Evolutionary conservation across 2,888 invertebrate genomes (phyloP).

Genomic region (Metopia argyrocephala): DNA sequence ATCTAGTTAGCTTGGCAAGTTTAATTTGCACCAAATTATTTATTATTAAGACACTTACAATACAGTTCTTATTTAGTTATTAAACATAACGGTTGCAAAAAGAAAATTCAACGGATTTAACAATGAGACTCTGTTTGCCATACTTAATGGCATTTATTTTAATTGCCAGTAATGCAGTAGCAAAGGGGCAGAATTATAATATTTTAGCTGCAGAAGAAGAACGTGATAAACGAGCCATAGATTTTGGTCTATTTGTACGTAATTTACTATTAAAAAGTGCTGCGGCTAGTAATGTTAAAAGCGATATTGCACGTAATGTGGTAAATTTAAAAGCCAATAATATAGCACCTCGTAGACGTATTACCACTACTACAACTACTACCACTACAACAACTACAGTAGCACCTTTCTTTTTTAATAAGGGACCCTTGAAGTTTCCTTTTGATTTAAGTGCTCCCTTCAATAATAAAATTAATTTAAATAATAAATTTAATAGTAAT

Average conservation of each 20-base stretch:
- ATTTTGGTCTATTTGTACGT: constrained; percentile 70
- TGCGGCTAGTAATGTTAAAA: constrained; percentile 69
- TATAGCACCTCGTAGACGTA: constrained; percentile 20
- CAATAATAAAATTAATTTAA: constrained; percentile 27
- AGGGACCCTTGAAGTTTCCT: constrained; percentile 48
- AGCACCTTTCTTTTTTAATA: constrained; percentile 45
- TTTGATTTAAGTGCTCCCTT: constrained; percentile 48
- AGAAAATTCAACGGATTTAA: constrained; percentile 20
- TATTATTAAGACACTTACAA: background rate
- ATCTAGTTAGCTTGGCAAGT: background rate
- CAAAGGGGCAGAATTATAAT: constrained; percentile 9
- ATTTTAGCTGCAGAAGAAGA: background rate
- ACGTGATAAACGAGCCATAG: constrained; percentile 69
- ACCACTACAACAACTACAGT: constrained; percentile 30
- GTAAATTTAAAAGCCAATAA: constrained; percentile 45
- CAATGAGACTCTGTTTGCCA: constrained; percentile 41
- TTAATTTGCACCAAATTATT: background rate
- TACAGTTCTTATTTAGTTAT: constrained; percentile 64
- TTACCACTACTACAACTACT: constrained; percentile 30
- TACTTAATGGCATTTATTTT: constrained; percentile 42
- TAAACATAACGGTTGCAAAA: constrained; percentile 57
- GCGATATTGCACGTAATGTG: constrained; percentile 56
- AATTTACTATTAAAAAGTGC: constrained; percentile 73
- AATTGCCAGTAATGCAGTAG: constrained; percentile 32
- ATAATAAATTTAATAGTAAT: constrained; percentile 26